phyloP scores from a whole-genome alignment of 1,140 invertebrate genomes.

The Apis dorsata region DNA sequence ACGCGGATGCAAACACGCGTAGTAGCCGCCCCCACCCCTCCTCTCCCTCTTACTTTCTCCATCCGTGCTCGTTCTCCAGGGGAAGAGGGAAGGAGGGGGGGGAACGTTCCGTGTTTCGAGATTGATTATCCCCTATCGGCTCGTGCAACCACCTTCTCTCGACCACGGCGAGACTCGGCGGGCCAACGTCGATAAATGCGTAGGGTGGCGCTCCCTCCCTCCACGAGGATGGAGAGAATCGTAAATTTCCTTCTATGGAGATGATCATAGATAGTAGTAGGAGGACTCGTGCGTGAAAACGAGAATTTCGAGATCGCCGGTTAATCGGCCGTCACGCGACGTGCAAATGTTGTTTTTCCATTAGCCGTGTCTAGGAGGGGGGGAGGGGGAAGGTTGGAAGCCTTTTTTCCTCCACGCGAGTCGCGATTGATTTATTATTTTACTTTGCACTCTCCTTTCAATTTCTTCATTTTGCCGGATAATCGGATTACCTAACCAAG shows the following conservation, averaged over 20 bases:
- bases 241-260: slow-evolving; percentile 55
- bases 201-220: slow-evolving; percentile 8
- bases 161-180: slow-evolving; percentile 64
- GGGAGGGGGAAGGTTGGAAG: too few species aligned
- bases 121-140: slow-evolving; percentile 79
- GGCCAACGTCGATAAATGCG: slow-evolving; percentile 70
- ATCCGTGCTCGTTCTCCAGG: slow-evolving; percentile 32
- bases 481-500: not conserved
- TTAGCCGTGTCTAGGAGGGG: not conserved
- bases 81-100: not conserved
- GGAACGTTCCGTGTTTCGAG: slow-evolving; percentile 68
- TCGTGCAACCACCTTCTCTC: slow-evolving; percentile 69
- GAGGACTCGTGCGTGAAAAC: too few species aligned
- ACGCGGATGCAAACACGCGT: slow-evolving; percentile 74
- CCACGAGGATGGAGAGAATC: slow-evolving; percentile 41
- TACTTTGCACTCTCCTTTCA: not conserved
- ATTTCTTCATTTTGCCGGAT: too few species aligned
- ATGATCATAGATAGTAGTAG: slow-evolving; percentile 34
- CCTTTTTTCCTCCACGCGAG: too few species aligned
- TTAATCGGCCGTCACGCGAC: slow-evolving; percentile 45
- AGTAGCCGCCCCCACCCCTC: not conserved
- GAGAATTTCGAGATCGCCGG: slow-evolving; percentile 24
- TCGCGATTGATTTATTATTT: slow-evolving; percentile 2
- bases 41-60: slow-evolving; percentile 24
- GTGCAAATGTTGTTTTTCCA: slow-evolving; percentile 47